phyloP scores from a whole-genome alignment of 2,888 invertebrate genomes.

The Tinea pellionella region DNA sequence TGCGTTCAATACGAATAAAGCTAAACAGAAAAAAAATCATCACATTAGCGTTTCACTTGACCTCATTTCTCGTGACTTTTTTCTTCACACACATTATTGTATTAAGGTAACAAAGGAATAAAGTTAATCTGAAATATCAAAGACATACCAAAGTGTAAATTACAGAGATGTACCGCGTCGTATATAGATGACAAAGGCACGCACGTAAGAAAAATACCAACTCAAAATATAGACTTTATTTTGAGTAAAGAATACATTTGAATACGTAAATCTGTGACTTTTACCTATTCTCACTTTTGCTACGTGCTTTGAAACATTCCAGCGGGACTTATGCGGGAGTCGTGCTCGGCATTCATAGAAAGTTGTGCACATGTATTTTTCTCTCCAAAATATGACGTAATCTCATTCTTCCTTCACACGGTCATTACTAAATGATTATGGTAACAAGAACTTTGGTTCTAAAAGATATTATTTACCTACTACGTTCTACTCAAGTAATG shows the following conservation, averaged over 20 bases:
- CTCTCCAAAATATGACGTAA: background rate
- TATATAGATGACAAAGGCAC: background rate
- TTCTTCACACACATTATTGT: no score
- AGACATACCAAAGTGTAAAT: background rate
- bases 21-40: no score
- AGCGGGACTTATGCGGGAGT: background rate
- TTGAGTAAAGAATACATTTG: conserved; percentile 8
- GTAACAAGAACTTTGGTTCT: no score
- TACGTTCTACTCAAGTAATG: no score
- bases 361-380: background rate
- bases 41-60: no score
- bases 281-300: conserved; percentile 1
- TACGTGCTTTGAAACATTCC: conserved; percentile 6
- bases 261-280: conserved; percentile 4
- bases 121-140: background rate
- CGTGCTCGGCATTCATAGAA: background rate
- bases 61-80: no score
- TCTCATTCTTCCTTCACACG: background rate
- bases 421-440: background rate
- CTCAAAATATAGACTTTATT: background rate
- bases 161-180: background rate
- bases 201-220: conserved; percentile 1
- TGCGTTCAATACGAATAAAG: no score
- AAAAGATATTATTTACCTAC: no score
- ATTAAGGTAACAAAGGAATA: no score